Percentiles rank a stretch among this genome's conserved stretches.
Conservation (phyloP, 2,113 vertebrate genomes). For the Entelurus aequoreus region DNA sequence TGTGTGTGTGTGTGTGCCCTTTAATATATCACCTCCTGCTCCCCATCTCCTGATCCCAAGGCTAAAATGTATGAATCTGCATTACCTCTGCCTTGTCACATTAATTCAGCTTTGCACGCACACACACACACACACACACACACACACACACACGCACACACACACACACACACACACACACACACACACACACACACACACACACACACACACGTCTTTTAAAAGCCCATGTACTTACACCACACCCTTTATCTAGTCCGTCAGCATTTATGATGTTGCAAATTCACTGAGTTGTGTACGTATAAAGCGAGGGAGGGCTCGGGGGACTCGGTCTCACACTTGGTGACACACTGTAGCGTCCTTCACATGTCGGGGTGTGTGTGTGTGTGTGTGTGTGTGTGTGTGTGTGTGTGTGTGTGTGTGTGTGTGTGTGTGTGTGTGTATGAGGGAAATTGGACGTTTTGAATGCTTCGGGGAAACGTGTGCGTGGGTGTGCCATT, state of each 20-base stretch:
- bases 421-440: too few relatives aligned
- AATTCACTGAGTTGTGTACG: conserved; percentile 7
- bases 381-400: neutral
- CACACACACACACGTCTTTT: conserved; percentile 24
- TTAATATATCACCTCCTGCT: conserved; percentile 53
- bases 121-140: conserved; percentile 44
- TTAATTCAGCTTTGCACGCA: conserved; percentile 66
- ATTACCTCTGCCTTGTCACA: conserved; percentile 68
- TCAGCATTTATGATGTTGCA: neutral
- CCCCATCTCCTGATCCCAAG: conserved; percentile 47
- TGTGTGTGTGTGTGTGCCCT: conserved; percentile 6
- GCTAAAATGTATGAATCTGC: conserved; percentile 69
- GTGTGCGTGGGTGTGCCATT: conserved; percentile 15
- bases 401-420: too few relatives aligned
- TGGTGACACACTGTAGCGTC: conserved; percentile 59
- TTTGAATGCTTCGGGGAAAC: conserved; percentile 34
- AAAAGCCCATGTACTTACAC: conserved; percentile 29
- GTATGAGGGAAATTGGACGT: conserved; percentile 28
- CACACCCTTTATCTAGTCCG: conserved; percentile 18
- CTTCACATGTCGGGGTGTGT: conserved; percentile 54
- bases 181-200: conserved; percentile 44
- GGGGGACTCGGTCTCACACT: conserved; percentile 60
- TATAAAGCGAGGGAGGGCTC: conserved; percentile 37
- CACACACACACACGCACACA: conserved; percentile 28
- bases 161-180: conserved; percentile 43